Evolutionary conservation across 2,113 vertebrate species (phyloP).

Genomic region (Thamnophis sirtalis): DNA sequence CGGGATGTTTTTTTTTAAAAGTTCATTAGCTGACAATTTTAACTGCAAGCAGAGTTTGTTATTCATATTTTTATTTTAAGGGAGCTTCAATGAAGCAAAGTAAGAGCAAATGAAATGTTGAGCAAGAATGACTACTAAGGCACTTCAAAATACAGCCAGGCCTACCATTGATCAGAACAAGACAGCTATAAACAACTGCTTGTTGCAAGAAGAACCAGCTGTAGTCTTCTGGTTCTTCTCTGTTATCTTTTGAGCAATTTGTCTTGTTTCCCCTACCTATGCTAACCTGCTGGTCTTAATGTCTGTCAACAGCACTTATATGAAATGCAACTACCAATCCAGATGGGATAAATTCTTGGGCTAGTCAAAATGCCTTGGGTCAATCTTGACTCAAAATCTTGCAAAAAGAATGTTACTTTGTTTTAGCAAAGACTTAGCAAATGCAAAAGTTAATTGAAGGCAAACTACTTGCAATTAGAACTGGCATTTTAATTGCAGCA

Average conservation of each 20-base stretch:
- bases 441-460: neutral
- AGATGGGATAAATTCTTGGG: neutral
- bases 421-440: neutral
- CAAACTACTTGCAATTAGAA: neutral
- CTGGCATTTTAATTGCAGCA: neutral
- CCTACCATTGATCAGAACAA: neutral
- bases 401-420: neutral
- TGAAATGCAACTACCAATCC: neutral
- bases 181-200: neutral
- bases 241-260: neutral
- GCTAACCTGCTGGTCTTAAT: too few relatives aligned
- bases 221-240: neutral
- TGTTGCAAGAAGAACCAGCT: neutral
- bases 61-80: neutral
- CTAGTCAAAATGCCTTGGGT: neutral
- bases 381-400: neutral
- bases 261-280: neutral
- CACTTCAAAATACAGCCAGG: neutral
- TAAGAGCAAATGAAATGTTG: slow-evolving; percentile 8
- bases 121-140: neutral
- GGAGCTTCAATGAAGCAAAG: neutral
- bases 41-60: neutral
- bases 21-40: slow-evolving; percentile 20
- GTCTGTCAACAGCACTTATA: too few relatives aligned
- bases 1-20: neutral